These are phyloP conservation scores for Trialeurodes vaporariorum DNA, from an alignment of 1,140 invertebrate species.

Conservation along the genomic window DNA sequence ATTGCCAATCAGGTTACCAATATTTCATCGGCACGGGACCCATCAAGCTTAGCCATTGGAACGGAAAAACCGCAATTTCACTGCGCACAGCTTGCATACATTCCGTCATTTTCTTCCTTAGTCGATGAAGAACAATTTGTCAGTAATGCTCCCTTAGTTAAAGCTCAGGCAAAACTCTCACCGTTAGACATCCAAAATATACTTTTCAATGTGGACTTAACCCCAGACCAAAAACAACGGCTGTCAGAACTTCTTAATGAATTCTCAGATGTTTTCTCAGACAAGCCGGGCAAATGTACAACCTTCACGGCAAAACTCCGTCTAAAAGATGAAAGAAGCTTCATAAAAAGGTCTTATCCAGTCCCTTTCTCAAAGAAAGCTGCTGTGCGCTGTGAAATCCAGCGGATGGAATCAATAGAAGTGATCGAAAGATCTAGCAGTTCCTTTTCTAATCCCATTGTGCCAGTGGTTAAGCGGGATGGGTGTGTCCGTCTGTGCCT, in stretches of 20 bases:
- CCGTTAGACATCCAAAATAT: background rate
- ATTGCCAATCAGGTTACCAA: background rate
- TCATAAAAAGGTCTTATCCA: background rate
- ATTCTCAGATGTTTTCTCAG: background rate
- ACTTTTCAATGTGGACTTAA: too few species aligned
- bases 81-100: too few species aligned
- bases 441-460: background rate
- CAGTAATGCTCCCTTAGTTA: background rate
- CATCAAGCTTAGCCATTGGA: background rate
- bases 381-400: background rate
- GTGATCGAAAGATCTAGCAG: background rate
- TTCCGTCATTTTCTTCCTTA: too few species aligned
- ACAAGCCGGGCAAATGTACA: background rate
- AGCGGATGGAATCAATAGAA: background rate
- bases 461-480: background rate
- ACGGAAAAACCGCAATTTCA: too few species aligned
- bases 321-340: background rate
- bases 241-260: background rate
- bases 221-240: background rate
- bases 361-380: background rate
- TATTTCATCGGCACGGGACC: background rate
- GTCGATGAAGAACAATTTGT: too few species aligned
- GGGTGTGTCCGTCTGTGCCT: background rate
- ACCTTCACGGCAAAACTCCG: background rate
- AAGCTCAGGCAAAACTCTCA: background rate